A percentile compares a stretch with the other conserved stretches of the same genome.
Evolutionary conservation across 2,888 invertebrate genomes (phyloP).

Genomic region (Orchesellides sinensis): DNA sequence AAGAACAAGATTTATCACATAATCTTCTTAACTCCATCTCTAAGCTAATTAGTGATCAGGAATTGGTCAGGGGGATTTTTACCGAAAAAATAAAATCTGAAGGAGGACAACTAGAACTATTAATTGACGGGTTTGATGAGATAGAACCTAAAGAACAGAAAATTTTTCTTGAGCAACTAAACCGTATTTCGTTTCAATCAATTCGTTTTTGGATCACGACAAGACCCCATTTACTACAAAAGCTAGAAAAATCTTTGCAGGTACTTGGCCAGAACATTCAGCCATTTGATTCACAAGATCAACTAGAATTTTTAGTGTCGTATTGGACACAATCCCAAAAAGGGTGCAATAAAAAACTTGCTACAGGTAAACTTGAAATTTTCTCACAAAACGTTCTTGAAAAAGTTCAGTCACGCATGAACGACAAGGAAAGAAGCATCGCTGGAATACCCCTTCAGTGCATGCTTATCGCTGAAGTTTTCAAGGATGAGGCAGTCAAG

Average conservation of each 20-base stretch:
- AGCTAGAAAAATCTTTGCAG: background rate
- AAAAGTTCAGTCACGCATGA: too few species aligned
- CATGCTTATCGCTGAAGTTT: background rate
- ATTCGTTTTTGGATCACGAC: background rate
- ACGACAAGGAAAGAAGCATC: background rate
- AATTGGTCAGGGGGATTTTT: background rate
- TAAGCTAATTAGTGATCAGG: background rate
- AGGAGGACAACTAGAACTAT: background rate
- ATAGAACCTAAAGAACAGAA: background rate
- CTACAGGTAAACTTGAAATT: too few species aligned
- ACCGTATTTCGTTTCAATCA: background rate
- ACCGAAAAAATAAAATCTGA: background rate
- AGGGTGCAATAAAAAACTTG: too few species aligned
- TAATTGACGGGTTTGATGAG: constrained; percentile 1
- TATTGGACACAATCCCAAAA: constrained; percentile 6
- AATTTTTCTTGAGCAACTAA: too few species aligned
- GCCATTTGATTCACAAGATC: background rate
- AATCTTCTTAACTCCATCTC: background rate
- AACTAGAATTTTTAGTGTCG: background rate
- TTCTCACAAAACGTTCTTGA: too few species aligned
- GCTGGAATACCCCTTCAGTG: background rate
- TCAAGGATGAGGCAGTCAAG: background rate
- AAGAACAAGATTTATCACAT: background rate
- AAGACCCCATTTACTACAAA: background rate
- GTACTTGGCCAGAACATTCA: background rate